Evolutionary conservation across 53 echinoderm and acorn worm genomes (phyloP).

Genomic region (Holothuria scabra): DNA sequence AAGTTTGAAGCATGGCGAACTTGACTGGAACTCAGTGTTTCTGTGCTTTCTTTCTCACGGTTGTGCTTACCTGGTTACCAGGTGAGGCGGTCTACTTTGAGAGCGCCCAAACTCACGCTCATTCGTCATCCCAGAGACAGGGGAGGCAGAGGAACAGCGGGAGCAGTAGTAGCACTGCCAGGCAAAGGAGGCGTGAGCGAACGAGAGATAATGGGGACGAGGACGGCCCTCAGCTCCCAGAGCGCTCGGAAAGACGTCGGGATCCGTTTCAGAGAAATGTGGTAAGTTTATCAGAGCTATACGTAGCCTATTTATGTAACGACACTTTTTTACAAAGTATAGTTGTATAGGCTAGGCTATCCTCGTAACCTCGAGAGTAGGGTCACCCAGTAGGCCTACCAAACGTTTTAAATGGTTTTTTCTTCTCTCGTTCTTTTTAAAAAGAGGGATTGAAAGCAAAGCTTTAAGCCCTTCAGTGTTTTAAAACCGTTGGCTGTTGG

Average conservation of each 20-base stretch:
- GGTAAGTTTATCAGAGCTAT: slow-evolving; percentile 1
- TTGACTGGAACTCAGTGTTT: slow-evolving; percentile 22
- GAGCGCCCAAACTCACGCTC: background rate
- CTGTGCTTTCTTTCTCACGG: slow-evolving; percentile 25
- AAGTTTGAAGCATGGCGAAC: slow-evolving; percentile 3
- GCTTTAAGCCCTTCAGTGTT: too few species aligned
- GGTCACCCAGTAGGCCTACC: too few species aligned
- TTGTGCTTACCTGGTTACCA: slow-evolving; percentile 33
- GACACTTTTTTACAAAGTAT: background rate
- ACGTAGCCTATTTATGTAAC: background rate
- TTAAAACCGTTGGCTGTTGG: too few species aligned
- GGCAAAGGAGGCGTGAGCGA: slow-evolving; percentile 6
- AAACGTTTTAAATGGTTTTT: too few species aligned
- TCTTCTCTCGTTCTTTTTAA: too few species aligned
- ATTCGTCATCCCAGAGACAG: slow-evolving; percentile 6
- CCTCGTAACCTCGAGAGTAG: too few species aligned
- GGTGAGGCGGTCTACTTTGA: slow-evolving; percentile 44
- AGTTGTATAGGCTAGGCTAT: too few species aligned
- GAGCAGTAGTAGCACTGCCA: slow-evolving; percentile 15
- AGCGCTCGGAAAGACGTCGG: slow-evolving; percentile 13
- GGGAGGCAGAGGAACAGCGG: background rate
- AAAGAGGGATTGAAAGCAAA: too few species aligned
- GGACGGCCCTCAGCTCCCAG: background rate
- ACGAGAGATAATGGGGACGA: background rate
- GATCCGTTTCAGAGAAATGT: slow-evolving; percentile 29